phyloP scores from a whole-genome alignment of 1,140 invertebrate genomes.

The Megalonaias nervosa region DNA sequence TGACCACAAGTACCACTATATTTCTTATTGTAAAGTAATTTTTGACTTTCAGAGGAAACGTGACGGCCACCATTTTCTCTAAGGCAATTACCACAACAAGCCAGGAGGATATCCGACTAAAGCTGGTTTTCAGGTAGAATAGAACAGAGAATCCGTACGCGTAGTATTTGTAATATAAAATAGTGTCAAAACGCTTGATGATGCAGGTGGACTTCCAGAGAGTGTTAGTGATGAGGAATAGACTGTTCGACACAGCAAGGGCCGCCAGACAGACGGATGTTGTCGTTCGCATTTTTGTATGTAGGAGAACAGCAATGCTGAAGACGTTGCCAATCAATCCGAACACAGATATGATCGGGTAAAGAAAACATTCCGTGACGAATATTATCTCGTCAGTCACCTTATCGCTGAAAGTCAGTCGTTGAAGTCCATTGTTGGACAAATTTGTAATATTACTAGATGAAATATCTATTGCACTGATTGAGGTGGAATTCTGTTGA shows the following conservation, averaged over 20 bases:
- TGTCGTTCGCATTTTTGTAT: conserved; percentile 1
- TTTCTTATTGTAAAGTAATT: background rate
- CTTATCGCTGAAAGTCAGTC: too few species aligned
- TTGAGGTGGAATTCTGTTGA: too few species aligned
- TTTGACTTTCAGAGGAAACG: conserved; percentile 30
- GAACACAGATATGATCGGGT: conserved; percentile 19
- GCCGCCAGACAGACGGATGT: conserved; percentile 8
- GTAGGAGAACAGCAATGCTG: conserved; percentile 16
- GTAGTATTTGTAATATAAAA: background rate
- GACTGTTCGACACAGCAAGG: conserved; percentile 22
- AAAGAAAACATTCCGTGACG: background rate
- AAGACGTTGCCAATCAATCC: conserved; percentile 21
- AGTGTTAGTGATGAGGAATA: conserved; percentile 18
- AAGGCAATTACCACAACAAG: conserved; percentile 25
- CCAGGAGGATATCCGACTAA: conserved; percentile 23
- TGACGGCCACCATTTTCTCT: conserved; percentile 29
- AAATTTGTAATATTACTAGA: too few species aligned
- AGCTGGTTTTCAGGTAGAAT: conserved; percentile 22
- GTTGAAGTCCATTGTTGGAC: too few species aligned
- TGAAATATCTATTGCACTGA: too few species aligned
- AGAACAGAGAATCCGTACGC: conserved; percentile 1
- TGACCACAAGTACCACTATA: background rate
- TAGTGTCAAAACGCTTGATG: conserved; percentile 17
- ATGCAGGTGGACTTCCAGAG: conserved; percentile 30
- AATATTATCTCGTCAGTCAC: background rate